phyloP scores from a whole-genome alignment of 1,140 invertebrate species.

The Himalopsyche phryganea region DNA sequence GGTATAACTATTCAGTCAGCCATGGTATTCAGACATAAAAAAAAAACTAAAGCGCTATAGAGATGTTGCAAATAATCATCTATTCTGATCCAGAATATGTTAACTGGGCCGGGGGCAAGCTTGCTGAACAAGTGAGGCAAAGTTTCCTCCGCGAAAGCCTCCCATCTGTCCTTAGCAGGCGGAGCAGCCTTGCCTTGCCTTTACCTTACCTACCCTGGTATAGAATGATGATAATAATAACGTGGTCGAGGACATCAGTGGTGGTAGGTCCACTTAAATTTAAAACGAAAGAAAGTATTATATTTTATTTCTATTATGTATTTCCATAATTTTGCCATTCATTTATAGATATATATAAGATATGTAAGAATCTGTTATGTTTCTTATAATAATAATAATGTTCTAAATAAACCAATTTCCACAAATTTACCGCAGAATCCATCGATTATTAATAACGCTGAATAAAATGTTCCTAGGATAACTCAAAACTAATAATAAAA shows the following conservation, averaged over 20 bases:
- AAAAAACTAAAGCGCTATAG: neutral
- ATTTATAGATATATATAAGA: too few species aligned
- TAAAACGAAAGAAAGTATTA: neutral
- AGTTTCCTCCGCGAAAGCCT: constrained; percentile 23
- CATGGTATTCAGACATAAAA: too few species aligned
- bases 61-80: neutral
- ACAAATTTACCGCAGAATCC: too few species aligned
- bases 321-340: too few species aligned
- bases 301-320: too few species aligned
- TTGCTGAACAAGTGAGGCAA: constrained; percentile 27
- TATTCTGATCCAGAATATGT: neutral
- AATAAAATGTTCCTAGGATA: too few species aligned
- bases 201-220: constrained; percentile 1
- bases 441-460: too few species aligned
- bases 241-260: neutral
- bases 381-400: too few species aligned
- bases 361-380: too few species aligned
- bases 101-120: neutral
- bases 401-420: too few species aligned
- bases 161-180: constrained; percentile 33
- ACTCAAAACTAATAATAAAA: too few species aligned
- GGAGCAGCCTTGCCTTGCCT: constrained; percentile 21
- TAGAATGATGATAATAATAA: constrained; percentile 26
- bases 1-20: too few species aligned
- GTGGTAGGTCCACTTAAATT: neutral